Percentiles rank a stretch among this genome's conserved stretches.
These are phyloP conservation scores for Latrodectus geometricus DNA, from an alignment of 1,140 invertebrate genomes.

Conservation along the genomic window DNA sequence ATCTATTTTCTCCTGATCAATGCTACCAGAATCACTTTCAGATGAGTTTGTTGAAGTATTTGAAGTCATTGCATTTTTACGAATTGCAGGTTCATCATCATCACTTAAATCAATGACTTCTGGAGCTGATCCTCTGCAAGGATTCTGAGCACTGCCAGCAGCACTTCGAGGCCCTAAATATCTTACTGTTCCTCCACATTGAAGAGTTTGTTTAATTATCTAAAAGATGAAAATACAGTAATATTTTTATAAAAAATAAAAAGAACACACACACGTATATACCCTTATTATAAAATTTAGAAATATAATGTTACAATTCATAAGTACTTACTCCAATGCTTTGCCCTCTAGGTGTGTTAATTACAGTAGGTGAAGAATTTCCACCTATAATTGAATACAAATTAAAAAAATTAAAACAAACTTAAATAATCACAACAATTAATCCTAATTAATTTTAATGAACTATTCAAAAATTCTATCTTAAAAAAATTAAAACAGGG, in stretches of 20 bases:
- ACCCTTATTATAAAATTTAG: background rate
- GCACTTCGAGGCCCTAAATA: conserved; percentile 43
- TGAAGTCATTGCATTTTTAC: conserved; percentile 31
- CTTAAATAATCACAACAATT: background rate
- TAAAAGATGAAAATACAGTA: conserved; percentile 11
- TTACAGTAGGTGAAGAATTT: conserved; percentile 33
- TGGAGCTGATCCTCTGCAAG: conserved; percentile 35
- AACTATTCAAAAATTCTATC: no score
- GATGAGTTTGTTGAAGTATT: conserved; percentile 50
- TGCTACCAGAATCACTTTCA: conserved; percentile 43
- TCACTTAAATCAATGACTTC: conserved; percentile 62
- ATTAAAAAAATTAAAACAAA: background rate
- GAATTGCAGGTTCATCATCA: conserved; percentile 50
- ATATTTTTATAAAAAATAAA: background rate
- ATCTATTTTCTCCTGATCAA: conserved; percentile 40
- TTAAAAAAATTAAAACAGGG: no score
- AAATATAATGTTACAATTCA: no score
- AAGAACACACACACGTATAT: background rate
- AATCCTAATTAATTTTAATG: no score
- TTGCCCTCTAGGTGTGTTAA: conserved; percentile 51
- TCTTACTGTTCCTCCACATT: conserved; percentile 62
- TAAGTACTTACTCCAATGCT: conserved; percentile 50
- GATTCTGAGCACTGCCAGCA: conserved; percentile 37
- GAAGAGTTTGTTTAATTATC: conserved; percentile 60
- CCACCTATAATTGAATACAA: conserved; percentile 22